These are phyloP conservation scores for Smutsia temminckii DNA, from an alignment of 2,797 vertebrate genomes.

Conservation along the genomic window DNA sequence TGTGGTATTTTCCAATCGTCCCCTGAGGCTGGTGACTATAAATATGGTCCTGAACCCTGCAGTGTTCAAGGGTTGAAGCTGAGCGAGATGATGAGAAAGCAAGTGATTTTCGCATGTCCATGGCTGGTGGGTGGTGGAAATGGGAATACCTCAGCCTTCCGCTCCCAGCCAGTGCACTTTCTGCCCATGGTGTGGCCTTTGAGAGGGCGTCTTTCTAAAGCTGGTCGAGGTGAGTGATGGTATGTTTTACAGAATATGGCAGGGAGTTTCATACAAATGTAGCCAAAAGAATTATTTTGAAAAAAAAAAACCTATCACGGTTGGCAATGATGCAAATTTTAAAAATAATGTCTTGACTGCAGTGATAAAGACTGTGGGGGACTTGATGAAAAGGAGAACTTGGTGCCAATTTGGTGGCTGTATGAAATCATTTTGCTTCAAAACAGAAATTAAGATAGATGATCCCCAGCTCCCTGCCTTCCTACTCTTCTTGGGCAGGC, in stretches of 20 bases:
- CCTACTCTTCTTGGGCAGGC: background rate
- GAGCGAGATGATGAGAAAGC: background rate
- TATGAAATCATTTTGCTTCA: slow-evolving; percentile 26
- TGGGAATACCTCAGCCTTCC: background rate
- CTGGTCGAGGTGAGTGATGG: slow-evolving; percentile 23
- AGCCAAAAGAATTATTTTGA: slow-evolving; percentile 59
- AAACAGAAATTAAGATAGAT: slow-evolving; percentile 49
- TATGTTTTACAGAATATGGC: slow-evolving; percentile 42
- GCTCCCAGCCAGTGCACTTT: background rate
- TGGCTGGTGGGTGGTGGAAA: background rate
- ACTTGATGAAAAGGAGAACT: background rate
- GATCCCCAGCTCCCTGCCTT: background rate
- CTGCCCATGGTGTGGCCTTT: background rate
- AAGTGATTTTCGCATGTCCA: background rate
- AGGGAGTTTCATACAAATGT: slow-evolving; percentile 48
- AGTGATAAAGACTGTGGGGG: slow-evolving; percentile 14
- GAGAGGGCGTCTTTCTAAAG: slow-evolving; percentile 20
- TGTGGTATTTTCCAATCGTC: background rate
- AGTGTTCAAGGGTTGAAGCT: background rate
- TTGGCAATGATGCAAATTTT: slow-evolving; percentile 6
- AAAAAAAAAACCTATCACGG: slow-evolving; percentile 59
- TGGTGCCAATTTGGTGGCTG: slow-evolving; percentile 37
- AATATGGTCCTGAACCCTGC: background rate
- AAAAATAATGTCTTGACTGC: background rate
- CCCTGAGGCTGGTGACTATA: background rate